Percentiles rank a stretch among this genome's conserved stretches.
phyloP scores from a whole-genome alignment of 2,113 vertebrate species.

The Anser brachyrhynchus region DNA sequence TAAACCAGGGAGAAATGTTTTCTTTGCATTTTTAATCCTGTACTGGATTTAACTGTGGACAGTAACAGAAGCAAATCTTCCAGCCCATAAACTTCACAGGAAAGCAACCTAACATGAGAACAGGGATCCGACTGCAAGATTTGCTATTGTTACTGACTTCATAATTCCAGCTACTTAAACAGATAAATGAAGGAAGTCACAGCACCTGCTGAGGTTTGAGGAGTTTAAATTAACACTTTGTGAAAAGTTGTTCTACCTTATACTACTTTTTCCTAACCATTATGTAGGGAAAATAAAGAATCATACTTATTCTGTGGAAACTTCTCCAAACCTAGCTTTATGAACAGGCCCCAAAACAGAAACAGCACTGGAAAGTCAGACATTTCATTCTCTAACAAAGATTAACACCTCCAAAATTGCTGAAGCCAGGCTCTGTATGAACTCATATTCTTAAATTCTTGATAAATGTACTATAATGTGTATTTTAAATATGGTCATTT shows the following conservation, averaged over 20 bases:
- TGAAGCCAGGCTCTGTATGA: background rate
- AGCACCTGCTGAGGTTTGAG: background rate
- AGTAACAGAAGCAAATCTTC: background rate
- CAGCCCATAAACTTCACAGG: background rate
- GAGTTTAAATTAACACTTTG: background rate
- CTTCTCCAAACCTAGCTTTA: background rate
- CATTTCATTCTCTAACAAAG: background rate
- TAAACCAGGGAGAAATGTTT: background rate
- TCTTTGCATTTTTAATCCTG: background rate
- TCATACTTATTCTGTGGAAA: too few species aligned
- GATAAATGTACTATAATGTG: background rate
- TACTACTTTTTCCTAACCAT: background rate
- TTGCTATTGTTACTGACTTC: background rate
- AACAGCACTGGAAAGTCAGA: background rate
- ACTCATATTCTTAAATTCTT: background rate
- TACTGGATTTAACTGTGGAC: background rate
- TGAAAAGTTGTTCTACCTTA: background rate
- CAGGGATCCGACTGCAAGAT: background rate
- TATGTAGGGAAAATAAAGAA: background rate
- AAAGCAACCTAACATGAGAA: background rate
- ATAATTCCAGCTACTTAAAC: background rate
- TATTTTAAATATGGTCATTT: background rate
- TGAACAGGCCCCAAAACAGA: background rate
- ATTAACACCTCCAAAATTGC: background rate
- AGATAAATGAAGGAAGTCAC: background rate